These are phyloP conservation scores for Agapornis canus DNA, from an alignment of 2,797 vertebrate genomes.

Conservation along the genomic window DNA sequence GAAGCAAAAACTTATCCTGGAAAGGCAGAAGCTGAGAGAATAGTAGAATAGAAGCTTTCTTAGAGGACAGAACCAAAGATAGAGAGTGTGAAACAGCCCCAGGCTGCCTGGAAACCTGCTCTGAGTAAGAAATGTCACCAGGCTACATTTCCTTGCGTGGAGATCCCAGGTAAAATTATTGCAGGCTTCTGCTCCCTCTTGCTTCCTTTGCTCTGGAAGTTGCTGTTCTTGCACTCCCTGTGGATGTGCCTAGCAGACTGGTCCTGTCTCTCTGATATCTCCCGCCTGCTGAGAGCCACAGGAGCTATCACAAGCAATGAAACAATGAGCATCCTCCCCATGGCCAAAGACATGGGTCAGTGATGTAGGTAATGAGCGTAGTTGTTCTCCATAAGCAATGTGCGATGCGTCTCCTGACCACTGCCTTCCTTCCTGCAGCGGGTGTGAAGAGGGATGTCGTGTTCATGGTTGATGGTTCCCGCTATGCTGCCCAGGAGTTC, in stretches of 20 bases:
- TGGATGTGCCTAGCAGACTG: background rate
- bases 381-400: background rate
- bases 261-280: background rate
- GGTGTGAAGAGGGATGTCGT: slow-evolving; percentile 89
- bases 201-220: background rate
- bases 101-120: background rate
- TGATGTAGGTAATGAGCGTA: background rate
- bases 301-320: background rate
- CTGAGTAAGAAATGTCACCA: background rate
- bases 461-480: slow-evolving; percentile 92
- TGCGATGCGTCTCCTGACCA: background rate
- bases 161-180: background rate
- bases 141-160: background rate
- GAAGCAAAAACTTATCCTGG: background rate
- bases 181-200: background rate
- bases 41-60: background rate
- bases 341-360: background rate
- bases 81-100: background rate
- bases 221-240: background rate
- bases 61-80: background rate
- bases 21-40: background rate
- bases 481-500: slow-evolving; percentile 80
- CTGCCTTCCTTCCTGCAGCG: slow-evolving; percentile 27
- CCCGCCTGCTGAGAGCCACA: background rate
- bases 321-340: background rate